A percentile compares a stretch with the other conserved stretches of the same genome.
Conservation (phyloP, 2,113 vertebrate genomes). For the Lepisosteus oculatus region DNA sequence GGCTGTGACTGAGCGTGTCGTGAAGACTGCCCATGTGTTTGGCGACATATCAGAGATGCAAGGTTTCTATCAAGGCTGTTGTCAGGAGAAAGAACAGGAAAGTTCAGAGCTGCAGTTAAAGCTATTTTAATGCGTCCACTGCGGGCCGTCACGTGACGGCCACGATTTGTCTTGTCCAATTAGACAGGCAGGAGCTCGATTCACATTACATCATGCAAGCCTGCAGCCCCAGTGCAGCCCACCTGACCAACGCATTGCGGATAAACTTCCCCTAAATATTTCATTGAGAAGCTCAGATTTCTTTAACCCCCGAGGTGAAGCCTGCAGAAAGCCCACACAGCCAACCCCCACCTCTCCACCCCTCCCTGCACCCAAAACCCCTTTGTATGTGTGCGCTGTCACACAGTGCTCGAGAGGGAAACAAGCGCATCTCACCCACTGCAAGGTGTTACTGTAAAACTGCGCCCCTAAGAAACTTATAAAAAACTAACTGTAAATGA, state of each 20-base stretch:
- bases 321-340: slow-evolving; percentile 33
- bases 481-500: too few species aligned
- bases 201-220: slow-evolving; percentile 64
- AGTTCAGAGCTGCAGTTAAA: slow-evolving; percentile 5
- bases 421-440: too few species aligned
- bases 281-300: slow-evolving; percentile 68
- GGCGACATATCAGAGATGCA: neutral
- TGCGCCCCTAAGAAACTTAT: too few species aligned
- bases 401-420: too few species aligned
- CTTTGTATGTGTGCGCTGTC: too few species aligned
- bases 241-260: slow-evolving; percentile 68
- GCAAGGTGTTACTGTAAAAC: too few species aligned
- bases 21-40: too few species aligned
- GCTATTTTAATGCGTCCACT: neutral
- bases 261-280: slow-evolving; percentile 71
- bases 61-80: neutral
- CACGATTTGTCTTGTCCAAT: slow-evolving; percentile 39
- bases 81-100: neutral
- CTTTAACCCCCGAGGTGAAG: slow-evolving; percentile 62
- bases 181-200: slow-evolving; percentile 24
- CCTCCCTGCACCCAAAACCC: neutral
- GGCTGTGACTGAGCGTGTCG: too few species aligned
- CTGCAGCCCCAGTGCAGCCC: slow-evolving; percentile 33
- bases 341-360: slow-evolving; percentile 8
- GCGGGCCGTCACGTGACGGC: slow-evolving; percentile 47